Evolutionary conservation across 2,797 vertebrate species (phyloP).

Genomic region (Percopsis omiscomaycus): DNA sequence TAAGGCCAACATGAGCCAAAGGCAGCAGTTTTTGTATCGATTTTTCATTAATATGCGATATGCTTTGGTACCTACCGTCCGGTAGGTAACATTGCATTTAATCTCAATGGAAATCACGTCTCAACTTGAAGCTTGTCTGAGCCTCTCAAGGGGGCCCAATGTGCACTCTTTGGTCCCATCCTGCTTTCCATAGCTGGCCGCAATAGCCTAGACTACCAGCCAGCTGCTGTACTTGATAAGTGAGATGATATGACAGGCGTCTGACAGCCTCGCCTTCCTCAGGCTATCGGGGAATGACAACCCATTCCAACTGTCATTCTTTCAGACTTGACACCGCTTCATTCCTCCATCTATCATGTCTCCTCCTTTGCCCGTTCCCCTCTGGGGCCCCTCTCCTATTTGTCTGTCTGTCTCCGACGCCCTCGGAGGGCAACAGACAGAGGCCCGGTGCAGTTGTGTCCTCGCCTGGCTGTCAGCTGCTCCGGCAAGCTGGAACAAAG

Average conservation of each 20-base stretch:
- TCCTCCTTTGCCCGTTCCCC: conserved; percentile 32
- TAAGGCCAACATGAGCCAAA: neutral
- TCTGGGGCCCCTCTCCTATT: conserved; percentile 30
- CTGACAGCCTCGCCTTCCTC: conserved; percentile 52
- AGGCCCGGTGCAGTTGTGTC: conserved; percentile 18
- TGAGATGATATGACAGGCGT: conserved; percentile 53
- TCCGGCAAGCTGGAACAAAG: conserved; percentile 48
- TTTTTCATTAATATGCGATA: neutral
- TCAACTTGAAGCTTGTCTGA: conserved; percentile 1
- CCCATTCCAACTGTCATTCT: conserved; percentile 61
- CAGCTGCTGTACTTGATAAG: conserved; percentile 61
- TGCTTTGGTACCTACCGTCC: conserved; percentile 7
- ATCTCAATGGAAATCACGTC: neutral
- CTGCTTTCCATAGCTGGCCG: conserved; percentile 17
- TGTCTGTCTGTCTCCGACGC: conserved; percentile 2
- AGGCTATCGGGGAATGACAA: conserved; percentile 58
- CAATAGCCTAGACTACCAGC: conserved; percentile 43
- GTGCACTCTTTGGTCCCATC: conserved; percentile 8
- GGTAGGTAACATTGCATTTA: neutral
- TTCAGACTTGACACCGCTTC: conserved; percentile 49
- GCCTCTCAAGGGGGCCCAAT: conserved; percentile 1
- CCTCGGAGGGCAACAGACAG: conserved; percentile 15
- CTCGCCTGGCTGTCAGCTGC: conserved; percentile 35
- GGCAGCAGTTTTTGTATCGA: conserved; percentile 8
- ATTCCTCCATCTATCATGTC: conserved; percentile 55